These are phyloP conservation scores for Cranoglanis bouderius DNA, from an alignment of 2,113 vertebrate species.

Conservation along the genomic window DNA sequence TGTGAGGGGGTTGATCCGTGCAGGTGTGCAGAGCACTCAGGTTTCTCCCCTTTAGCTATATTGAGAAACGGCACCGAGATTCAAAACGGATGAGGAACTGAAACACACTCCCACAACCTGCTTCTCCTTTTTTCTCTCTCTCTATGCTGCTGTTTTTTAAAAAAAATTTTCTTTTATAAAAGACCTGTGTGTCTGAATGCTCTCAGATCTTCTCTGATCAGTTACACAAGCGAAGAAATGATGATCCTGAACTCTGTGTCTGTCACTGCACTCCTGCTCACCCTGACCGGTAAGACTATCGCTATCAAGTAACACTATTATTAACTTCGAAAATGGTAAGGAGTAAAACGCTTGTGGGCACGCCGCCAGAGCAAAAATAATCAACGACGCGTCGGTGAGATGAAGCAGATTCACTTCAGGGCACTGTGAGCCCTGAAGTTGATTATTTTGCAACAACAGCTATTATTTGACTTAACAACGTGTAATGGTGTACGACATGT, in stretches of 20 bases:
- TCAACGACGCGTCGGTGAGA: neutral
- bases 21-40: neutral
- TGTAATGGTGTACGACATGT: too few relatives aligned
- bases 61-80: neutral
- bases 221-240: neutral
- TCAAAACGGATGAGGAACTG: slow-evolving; percentile 14
- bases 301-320: neutral
- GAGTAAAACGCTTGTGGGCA: neutral
- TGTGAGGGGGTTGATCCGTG: neutral
- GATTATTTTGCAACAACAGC: neutral
- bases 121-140: neutral
- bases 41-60: neutral
- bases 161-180: neutral
- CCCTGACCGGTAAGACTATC: neutral
- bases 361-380: neutral
- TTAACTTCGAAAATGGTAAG: neutral
- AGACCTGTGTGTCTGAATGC: neutral
- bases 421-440: too few relatives aligned
- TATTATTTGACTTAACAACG: neutral
- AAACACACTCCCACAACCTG: slow-evolving; percentile 13
- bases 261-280: neutral
- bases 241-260: neutral
- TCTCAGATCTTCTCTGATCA: neutral
- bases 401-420: too few relatives aligned
- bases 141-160: neutral